Conservation (phyloP, 1,140 invertebrate species). For the Aphelenchoides besseyi region DNA sequence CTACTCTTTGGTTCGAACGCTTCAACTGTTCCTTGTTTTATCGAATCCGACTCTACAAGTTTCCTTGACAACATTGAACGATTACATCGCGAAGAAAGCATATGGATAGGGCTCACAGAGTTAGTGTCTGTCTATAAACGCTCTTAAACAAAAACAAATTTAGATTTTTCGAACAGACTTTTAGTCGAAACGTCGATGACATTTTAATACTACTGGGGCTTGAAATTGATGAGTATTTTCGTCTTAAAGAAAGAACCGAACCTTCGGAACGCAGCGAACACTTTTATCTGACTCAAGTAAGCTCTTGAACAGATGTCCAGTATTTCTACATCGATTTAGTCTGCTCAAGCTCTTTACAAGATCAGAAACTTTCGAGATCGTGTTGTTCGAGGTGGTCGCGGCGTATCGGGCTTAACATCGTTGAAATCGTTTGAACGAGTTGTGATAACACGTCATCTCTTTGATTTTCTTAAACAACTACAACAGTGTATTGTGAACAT, state of each 20-base stretch:
- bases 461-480: constrained; percentile 1
- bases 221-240: constrained; percentile 25
- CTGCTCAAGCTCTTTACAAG: constrained; percentile 12
- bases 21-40: constrained; percentile 16
- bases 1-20: constrained; percentile 18
- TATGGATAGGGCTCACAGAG: constrained; percentile 24
- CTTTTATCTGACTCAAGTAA: constrained; percentile 13
- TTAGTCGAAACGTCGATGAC: constrained; percentile 7
- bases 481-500: constrained; percentile 12
- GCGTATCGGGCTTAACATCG: neutral
- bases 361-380: constrained; percentile 1
- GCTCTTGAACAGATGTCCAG: neutral
- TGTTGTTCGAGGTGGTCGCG: neutral
- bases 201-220: constrained; percentile 16
- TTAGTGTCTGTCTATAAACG: neutral
- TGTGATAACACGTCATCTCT: constrained; percentile 9
- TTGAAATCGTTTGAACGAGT: constrained; percentile 14
- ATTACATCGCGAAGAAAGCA: constrained; percentile 24
- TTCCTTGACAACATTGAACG: constrained; percentile 1
- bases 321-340: neutral
- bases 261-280: neutral
- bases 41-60: neutral
- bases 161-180: constrained; percentile 23
- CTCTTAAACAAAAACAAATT: constrained; percentile 13
- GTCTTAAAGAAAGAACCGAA: constrained; percentile 18